These are phyloP conservation scores for Megalonaias nervosa DNA, from an alignment of 1,140 invertebrate genomes.

Conservation along the genomic window DNA sequence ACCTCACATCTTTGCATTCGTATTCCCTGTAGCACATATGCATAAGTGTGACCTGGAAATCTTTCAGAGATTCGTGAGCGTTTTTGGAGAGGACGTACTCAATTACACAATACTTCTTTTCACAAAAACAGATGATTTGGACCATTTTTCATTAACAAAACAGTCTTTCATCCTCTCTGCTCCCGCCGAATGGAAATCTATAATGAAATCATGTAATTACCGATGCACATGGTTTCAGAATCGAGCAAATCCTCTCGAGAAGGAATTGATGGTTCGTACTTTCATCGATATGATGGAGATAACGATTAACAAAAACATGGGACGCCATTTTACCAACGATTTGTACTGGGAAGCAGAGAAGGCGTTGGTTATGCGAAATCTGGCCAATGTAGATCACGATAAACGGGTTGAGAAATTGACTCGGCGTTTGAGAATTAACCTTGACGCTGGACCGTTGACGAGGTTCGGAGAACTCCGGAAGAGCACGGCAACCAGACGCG, in stretches of 20 bases:
- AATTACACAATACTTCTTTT: slow-evolving; percentile 33
- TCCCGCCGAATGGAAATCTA: slow-evolving; percentile 30
- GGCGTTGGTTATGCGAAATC: slow-evolving; percentile 27
- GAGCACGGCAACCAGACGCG: slow-evolving; percentile 12
- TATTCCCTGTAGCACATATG: slow-evolving; percentile 36
- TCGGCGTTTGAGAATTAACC: slow-evolving; percentile 23
- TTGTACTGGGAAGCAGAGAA: slow-evolving; percentile 32
- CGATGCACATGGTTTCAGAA: slow-evolving; percentile 36
- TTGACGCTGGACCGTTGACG: slow-evolving; percentile 23
- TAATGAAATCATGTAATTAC: slow-evolving; percentile 34
- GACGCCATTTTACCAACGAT: slow-evolving; percentile 34
- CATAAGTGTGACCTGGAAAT: slow-evolving; percentile 37
- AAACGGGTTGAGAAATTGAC: slow-evolving; percentile 21
- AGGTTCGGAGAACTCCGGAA: slow-evolving; percentile 32
- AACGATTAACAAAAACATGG: slow-evolving; percentile 26
- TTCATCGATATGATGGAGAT: slow-evolving; percentile 34
- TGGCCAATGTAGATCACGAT: slow-evolving; percentile 20
- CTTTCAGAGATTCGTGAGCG: slow-evolving; percentile 35
- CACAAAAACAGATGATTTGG: slow-evolving; percentile 32
- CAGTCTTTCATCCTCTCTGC: slow-evolving; percentile 35
- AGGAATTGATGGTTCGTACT: slow-evolving; percentile 35
- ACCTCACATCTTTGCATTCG: slow-evolving; percentile 33
- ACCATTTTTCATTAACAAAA: slow-evolving; percentile 38
- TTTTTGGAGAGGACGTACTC: slow-evolving; percentile 28
- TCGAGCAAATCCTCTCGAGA: slow-evolving; percentile 23